Conservation (phyloP, 23 tunicate species). For the Trididemnum clinides region DNA sequence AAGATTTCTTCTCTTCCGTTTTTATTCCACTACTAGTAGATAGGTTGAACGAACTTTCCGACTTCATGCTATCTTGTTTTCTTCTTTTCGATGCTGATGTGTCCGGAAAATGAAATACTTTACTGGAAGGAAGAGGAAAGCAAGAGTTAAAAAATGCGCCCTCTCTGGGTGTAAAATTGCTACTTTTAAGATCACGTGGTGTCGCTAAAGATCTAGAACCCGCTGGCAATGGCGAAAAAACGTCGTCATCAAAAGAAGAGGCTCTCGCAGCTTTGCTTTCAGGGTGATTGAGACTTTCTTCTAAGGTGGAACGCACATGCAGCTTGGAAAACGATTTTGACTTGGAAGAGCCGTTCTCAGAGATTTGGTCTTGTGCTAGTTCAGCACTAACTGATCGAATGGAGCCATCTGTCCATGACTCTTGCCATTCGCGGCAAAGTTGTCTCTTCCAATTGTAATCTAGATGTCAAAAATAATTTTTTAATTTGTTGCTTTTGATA, state of each 20-base stretch:
- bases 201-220: background rate
- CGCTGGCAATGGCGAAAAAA: background rate
- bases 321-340: background rate
- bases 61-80: background rate
- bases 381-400: background rate
- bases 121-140: background rate
- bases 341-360: background rate
- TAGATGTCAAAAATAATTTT: background rate
- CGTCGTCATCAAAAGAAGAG: slow-evolving; percentile 14
- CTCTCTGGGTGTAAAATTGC: background rate
- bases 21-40: background rate
- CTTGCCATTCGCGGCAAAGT: slow-evolving; percentile 59
- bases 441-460: slow-evolving; percentile 74
- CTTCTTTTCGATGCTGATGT: background rate
- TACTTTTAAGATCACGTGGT: background rate
- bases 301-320: background rate
- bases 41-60: too few relatives aligned
- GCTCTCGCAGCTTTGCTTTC: too few relatives aligned
- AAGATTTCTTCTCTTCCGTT: background rate
- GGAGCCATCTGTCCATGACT: background rate
- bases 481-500: too few relatives aligned
- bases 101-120: background rate
- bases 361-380: background rate
- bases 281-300: background rate
- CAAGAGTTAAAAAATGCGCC: background rate